Base-by-base conservation (phyloP, 2,888 invertebrate genomes). In the Strigamia crassipes region DNA sequence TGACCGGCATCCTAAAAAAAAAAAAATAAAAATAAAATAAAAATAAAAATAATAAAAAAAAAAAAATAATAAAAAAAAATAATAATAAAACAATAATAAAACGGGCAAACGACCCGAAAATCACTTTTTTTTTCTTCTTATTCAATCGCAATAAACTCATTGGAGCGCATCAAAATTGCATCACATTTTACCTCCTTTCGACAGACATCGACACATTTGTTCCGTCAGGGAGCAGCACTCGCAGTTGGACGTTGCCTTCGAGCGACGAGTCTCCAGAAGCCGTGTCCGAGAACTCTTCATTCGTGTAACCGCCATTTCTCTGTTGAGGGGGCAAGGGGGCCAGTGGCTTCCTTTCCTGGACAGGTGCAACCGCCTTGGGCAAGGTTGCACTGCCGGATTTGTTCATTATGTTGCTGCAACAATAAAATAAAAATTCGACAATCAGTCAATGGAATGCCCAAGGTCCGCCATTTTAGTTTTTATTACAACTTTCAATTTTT, bases 1-100 rank as follows among this genome's bases (percentile, higher is more conserved):
- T 92, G 93, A 93, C 93, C 46, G 93, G 93, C 31, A 92, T 93
- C 86, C 93, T 93, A 89, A 83, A 89, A 89, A 83, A 80, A 18
- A 10, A n/a, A 23, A 5, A n/a, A 79, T 6, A 21, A 18, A 46
- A 18, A 79, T n/a, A 15, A 79, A 78, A 31, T 10, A 82, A 79
- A 38, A n/a, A 23, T 18, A n/a, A 79, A 41, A 21, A 18, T 23
- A 18, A 79, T n/a, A 15, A 79, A 78, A 31, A 46, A 82, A 79
- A 38, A 6, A 41, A n/a, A 23, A 38, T 41, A 41, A 23, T 21
- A 18, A 66, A 78, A 41, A 42, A 79, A 46, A 82, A 80, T n/a
- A n/a, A n/a, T n/a, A 27, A 13, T 31, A 46, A 78, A 9, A 23
- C 4, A 4, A 31, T 18, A 73, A 6, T 73, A 12, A n/a, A 13